These are phyloP conservation scores for Asobara japonica DNA, from an alignment of 1,140 invertebrate species.

Conservation along the genomic window DNA sequence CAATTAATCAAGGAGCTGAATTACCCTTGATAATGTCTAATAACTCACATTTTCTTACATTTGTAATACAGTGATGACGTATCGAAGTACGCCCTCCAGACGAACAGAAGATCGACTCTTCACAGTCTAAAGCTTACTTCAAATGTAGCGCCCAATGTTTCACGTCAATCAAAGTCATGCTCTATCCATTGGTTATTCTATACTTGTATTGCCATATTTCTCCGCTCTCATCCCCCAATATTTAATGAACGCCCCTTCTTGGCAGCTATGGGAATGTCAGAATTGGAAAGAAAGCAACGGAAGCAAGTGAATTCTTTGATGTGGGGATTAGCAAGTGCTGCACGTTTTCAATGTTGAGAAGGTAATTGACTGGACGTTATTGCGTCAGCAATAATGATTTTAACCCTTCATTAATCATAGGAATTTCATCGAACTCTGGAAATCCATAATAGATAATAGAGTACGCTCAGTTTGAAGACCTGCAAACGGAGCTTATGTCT, in stretches of 20 bases:
- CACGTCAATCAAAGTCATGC: background rate
- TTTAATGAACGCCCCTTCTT: background rate
- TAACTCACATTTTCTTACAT: background rate
- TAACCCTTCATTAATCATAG: too few relatives aligned
- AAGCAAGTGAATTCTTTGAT: too few relatives aligned
- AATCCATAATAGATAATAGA: too few relatives aligned
- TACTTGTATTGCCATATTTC: background rate
- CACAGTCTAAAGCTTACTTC: background rate
- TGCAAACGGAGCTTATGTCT: too few relatives aligned
- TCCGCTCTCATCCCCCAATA: background rate
- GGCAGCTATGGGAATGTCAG: background rate
- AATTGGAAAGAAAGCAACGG: too few relatives aligned
- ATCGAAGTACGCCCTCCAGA: background rate
- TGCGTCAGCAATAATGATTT: background rate
- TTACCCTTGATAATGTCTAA: background rate
- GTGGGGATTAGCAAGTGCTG: too few relatives aligned
- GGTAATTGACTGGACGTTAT: background rate
- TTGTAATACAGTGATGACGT: background rate
- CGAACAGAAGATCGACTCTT: background rate
- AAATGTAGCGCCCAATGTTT: background rate
- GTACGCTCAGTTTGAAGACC: too few relatives aligned
- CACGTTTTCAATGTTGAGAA: too few relatives aligned
- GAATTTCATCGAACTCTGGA: too few relatives aligned
- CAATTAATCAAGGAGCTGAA: too few relatives aligned
- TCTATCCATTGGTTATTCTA: background rate